A percentile compares a stretch with the other conserved stretches of the same genome.
These are phyloP conservation scores for Haliaeetus leucogaster DNA, from an alignment of 2,113 vertebrate species.

Conservation along the genomic window DNA sequence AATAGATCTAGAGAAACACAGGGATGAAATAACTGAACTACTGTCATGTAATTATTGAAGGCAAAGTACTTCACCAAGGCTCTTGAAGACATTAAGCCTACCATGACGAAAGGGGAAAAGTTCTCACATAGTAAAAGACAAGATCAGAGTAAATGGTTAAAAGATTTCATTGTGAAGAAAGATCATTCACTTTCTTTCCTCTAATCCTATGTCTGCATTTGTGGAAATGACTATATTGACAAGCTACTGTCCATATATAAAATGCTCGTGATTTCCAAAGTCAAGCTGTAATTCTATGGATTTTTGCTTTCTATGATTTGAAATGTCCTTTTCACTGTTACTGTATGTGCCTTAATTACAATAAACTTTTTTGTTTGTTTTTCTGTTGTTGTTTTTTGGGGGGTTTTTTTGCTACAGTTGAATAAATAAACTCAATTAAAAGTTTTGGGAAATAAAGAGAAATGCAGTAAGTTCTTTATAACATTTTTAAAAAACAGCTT, in stretches of 20 bases:
- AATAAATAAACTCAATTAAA: neutral
- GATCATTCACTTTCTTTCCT: neutral
- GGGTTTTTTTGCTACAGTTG: neutral
- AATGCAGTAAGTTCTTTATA: neutral
- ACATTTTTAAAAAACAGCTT: neutral
- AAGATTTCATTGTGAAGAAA: neutral
- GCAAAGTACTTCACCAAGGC: neutral
- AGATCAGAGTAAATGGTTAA: neutral
- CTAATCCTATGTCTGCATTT: neutral
- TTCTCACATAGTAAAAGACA: neutral
- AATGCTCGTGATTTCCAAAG: neutral
- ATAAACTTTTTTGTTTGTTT: neutral
- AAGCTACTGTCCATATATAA: neutral
- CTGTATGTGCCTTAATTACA: neutral
- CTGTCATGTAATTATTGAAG: neutral
- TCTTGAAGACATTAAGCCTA: neutral
- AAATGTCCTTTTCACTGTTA: neutral
- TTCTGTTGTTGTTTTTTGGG: neutral
- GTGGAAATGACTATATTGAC: neutral
- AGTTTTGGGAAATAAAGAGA: neutral
- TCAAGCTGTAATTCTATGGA: neutral
- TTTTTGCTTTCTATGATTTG: neutral
- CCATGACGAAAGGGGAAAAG: neutral
- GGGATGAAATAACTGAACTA: neutral
- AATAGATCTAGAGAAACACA: neutral